phyloP scores from a whole-genome alignment of 2,113 vertebrate species.

The Sminthopsis crassicaudata region DNA sequence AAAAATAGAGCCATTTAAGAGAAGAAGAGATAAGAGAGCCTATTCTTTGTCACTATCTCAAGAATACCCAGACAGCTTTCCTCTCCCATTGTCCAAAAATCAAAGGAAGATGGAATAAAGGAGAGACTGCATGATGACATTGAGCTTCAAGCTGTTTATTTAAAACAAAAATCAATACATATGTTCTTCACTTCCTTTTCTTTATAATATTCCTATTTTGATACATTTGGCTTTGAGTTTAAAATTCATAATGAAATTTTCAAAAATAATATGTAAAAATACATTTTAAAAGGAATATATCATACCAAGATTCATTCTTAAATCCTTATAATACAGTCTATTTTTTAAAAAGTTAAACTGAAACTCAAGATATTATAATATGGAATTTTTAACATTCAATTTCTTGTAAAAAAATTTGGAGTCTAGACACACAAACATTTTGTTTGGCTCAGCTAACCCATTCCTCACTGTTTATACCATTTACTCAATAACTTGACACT shows the following conservation, averaged over 20 bases:
- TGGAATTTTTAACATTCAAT: not conserved
- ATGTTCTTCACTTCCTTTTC: not conserved
- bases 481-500: not conserved
- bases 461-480: not conserved
- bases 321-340: not conserved
- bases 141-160: conserved; percentile 45
- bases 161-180: conserved; percentile 61
- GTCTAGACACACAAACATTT: not conserved
- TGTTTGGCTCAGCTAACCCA: not conserved
- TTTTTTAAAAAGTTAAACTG: not conserved
- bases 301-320: conserved; percentile 17
- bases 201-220: conserved; percentile 38
- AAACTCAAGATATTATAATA: not conserved
- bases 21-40: not conserved
- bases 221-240: conserved; percentile 17
- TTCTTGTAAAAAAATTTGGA: not conserved
- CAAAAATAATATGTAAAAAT: not conserved
- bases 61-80: conserved; percentile 15
- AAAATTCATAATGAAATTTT: conserved; percentile 16
- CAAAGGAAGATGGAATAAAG: conserved; percentile 44
- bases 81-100: conserved; percentile 31
- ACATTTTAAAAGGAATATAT: not conserved
- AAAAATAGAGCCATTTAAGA: not conserved
- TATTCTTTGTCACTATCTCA: not conserved
- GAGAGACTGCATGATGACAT: conserved; percentile 4